These are phyloP conservation scores for Pseudachorutes palmiensis DNA, from an alignment of 1,140 invertebrate species.

Conservation along the genomic window DNA sequence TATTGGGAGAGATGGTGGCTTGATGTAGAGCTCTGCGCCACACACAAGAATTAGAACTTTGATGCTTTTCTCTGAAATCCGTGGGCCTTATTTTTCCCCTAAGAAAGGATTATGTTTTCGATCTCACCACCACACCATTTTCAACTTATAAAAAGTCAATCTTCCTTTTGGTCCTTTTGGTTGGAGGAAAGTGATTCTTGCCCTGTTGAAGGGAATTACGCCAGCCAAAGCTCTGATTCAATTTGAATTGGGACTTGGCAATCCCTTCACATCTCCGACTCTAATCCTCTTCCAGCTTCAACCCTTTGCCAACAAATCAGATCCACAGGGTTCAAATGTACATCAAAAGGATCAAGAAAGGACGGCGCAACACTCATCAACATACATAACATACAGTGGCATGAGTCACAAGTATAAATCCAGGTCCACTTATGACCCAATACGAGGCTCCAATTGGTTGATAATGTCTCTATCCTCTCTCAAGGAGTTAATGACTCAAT, in stretches of 20 bases:
- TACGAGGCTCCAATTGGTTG: too few relatives aligned
- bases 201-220: not conserved
- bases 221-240: not conserved
- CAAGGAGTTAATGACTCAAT: too few relatives aligned
- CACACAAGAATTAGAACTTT: too few relatives aligned
- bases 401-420: too few relatives aligned
- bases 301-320: not conserved
- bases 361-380: not conserved
- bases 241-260: not conserved
- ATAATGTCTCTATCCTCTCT: too few relatives aligned
- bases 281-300: not conserved
- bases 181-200: not conserved
- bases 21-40: too few relatives aligned
- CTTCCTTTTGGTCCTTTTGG: not conserved
- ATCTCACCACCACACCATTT: constrained; percentile 18
- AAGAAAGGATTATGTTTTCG: too few relatives aligned
- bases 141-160: constrained; percentile 7
- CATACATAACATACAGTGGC: too few relatives aligned
- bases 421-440: too few relatives aligned
- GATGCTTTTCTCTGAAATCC: too few relatives aligned
- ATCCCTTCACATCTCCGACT: not conserved
- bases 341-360: not conserved
- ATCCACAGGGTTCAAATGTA: not conserved
- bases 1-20: too few relatives aligned
- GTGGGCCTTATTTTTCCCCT: too few relatives aligned